Base-by-base conservation (phyloP, 2,113 vertebrate genomes). In the Catharus bicknelli region DNA sequence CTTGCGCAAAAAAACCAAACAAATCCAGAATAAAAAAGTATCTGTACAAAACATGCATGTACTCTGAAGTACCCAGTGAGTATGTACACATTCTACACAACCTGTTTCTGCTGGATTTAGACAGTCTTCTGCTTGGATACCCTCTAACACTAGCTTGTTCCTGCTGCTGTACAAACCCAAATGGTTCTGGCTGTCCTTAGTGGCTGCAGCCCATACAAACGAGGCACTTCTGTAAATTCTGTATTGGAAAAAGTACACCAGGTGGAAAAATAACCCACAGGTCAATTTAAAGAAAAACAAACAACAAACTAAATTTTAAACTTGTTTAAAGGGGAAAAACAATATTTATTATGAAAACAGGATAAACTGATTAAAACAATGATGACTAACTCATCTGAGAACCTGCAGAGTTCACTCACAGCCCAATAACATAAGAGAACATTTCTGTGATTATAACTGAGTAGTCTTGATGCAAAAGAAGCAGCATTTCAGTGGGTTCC, bases 341-440 rank as follows among this genome's bases (percentile, higher is more conserved):
- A 17, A 16, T 21, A 54, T 53, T 72, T 92, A 86, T 93, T 86
- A 77, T 91, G 69, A 90, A 92, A 95, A 93, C 55, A 83, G 79
- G n/a, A 83, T 83, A 93, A 95, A 93, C 63, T 93, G 38, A 85
- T 73, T 90, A 55, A 88, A 90, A 88, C 67, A 88, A 55, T 62
- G n/a, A 80, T 85, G 78, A 91, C 88, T 94, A 93, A 90, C 38
- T 55, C 55, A 88, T 83, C 36, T 36, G 57, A 78, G 42, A 91
- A 86, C 68, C 51, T 88, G 34, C 15, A 14, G 43, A 86, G 42
- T 72, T 86, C 43, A 59, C 27, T 81, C 59, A 67, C 13, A 64
- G 48, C 27, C 55, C 43, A 40, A 77, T 40, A 84, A 55, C 0
- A 0, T 58, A 23, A 77, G 45, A 1, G 4, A 54, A 57, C 43